A percentile compares a stretch with the other conserved stretches of the same genome.
These are phyloP conservation scores for Remorina albescens DNA, from an alignment of 2,797 vertebrate genomes.

Conservation along the genomic window DNA sequence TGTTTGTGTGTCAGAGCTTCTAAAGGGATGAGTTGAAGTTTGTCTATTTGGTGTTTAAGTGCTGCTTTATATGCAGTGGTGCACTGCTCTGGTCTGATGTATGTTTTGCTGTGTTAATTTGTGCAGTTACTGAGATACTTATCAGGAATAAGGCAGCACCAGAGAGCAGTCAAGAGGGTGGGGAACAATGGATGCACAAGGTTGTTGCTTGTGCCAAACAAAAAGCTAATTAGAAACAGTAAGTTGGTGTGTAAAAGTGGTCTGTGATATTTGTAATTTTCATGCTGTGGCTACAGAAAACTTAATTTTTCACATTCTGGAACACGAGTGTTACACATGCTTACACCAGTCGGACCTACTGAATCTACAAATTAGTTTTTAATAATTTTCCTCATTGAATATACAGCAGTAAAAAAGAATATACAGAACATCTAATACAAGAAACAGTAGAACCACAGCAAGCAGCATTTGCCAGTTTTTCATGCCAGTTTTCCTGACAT, in stretches of 20 bases:
- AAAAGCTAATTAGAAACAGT: constrained; percentile 56
- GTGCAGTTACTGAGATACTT: constrained; percentile 49
- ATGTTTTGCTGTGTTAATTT: constrained; percentile 45
- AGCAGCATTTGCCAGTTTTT: no score
- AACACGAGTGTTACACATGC: constrained; percentile 4
- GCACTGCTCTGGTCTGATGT: constrained; percentile 53
- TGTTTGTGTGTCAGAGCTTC: constrained; percentile 16
- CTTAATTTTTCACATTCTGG: constrained; percentile 8
- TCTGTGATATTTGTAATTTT: constrained; percentile 5
- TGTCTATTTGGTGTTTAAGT: constrained; percentile 47
- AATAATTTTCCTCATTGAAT: background rate
- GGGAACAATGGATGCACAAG: constrained; percentile 24
- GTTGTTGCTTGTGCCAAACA: constrained; percentile 50
- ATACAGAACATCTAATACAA: background rate
- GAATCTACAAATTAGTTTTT: background rate
- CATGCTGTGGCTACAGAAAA: constrained; percentile 22
- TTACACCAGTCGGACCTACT: background rate
- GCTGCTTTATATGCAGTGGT: constrained; percentile 29
- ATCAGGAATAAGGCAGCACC: constrained; percentile 56
- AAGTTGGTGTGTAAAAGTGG: constrained; percentile 26
- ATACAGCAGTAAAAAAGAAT: background rate
- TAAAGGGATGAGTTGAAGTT: constrained; percentile 34
- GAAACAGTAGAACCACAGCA: background rate
- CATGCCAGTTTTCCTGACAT: background rate
- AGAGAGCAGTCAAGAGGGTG: constrained; percentile 37